Evolutionary conservation across 2,113 vertebrate genomes (phyloP), one percentile per base, ranked within the genome.

Genomic region (Melierax canorus): DNA sequence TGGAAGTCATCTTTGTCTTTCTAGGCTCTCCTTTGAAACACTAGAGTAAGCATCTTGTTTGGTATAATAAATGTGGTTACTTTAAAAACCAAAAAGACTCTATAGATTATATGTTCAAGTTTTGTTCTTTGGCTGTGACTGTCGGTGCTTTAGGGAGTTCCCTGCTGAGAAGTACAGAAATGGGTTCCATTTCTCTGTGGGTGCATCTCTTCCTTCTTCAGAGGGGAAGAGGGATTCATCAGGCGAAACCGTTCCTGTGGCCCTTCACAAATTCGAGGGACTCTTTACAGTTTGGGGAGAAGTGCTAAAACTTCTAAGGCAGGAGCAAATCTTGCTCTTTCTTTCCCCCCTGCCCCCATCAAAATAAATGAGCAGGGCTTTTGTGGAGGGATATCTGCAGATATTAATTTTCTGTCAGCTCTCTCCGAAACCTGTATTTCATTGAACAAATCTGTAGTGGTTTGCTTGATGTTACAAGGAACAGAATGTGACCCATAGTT

Each of bases 261-360:
- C 64, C 38, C 26, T 69, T 63, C 48, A 59, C 39, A 46, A 41
- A 71, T 63, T 51, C 29, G n/a, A 85, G 17, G 46, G 29, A 71
- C 32, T 55, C 46, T 48, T n/a, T 46, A 10, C 2, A 2, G 10
- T 46, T 79, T 17, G 76, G 10, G 17, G 59, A 66, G 32, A 13
- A 86, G 15, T 27, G 30, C 22, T 92, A n/a, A 77, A 81, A 89
- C 12, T 66, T 86, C 30, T 63, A 46, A 73, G 22, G 17, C 24
- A 74, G 45, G 24, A 80, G 32, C 6, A 83, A 86, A 62, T 48
- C 27, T 72, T 72, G 7, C 15, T 50, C 9, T 67, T 56, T 16
- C 11, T 29, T 22, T 1, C 3, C 46, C 9, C 9, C 4, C 22
- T 6, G 9, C 3, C 15, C 15, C 39, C 13, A 1, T 27, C 39